Evolutionary conservation across 2,888 invertebrate genomes (phyloP).

Genomic region (Pilophorus perplexus): DNA sequence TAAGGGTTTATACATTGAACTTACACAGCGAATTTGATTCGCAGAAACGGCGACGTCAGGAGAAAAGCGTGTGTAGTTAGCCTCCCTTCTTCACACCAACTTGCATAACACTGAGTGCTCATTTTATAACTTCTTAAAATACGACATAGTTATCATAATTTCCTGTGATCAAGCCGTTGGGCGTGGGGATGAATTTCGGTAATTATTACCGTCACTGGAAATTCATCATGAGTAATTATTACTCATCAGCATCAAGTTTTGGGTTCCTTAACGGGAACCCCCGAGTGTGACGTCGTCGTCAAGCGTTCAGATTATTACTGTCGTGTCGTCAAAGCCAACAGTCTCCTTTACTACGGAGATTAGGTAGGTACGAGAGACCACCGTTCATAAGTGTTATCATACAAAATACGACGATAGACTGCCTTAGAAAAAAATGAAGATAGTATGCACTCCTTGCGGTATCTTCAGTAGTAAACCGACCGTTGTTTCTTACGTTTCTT

Average conservation of each 20-base stretch:
- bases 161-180: no score
- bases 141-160: no score
- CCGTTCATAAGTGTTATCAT: conserved; percentile 42
- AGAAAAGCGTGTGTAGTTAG: conserved; percentile 1
- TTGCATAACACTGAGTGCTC: no score
- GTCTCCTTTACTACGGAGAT: conserved; percentile 41
- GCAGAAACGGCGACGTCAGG: conserved; percentile 7
- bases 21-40: conserved; percentile 14
- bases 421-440: conserved; percentile 17
- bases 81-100: no score
- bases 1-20: conserved; percentile 15
- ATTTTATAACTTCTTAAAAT: no score
- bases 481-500: conserved; percentile 8
- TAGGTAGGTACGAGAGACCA: no score
- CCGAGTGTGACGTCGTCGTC: no score
- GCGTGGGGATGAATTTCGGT: no score
- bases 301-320: conserved; percentile 19
- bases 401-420: conserved; percentile 34
- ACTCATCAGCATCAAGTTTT: no score
- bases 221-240: no score
- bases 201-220: no score
- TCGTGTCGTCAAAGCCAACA: conserved; percentile 14
- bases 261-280: no score
- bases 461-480: conserved; percentile 23
- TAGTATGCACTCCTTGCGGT: conserved; percentile 24